These are phyloP conservation scores for Chloropsis cyanopogon DNA, from an alignment of 2,113 vertebrate species.

Conservation along the genomic window DNA sequence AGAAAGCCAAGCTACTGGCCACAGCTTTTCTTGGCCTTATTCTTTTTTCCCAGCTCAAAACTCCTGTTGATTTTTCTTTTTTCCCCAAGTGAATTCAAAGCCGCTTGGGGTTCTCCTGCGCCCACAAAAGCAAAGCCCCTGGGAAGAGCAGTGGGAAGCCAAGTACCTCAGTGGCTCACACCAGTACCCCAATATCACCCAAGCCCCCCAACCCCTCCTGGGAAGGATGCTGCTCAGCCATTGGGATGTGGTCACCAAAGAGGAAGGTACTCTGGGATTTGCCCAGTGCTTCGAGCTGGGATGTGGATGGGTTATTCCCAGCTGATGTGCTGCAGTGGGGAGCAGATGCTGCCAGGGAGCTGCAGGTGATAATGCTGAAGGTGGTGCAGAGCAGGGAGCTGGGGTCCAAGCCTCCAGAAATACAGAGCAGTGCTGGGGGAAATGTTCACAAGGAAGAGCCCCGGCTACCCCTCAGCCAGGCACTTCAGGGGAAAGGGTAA, in stretches of 20 bases:
- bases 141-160: neutral
- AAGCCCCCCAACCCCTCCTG: neutral
- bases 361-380: accelerated
- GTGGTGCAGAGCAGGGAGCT: accelerated
- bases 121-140: neutral
- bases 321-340: neutral
- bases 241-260: accelerated
- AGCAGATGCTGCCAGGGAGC: neutral
- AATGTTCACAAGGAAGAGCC: neutral
- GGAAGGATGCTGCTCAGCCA: neutral
- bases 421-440: accelerated
- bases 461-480: neutral
- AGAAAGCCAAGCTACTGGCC: neutral
- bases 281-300: neutral
- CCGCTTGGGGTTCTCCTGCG: neutral
- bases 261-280: neutral
- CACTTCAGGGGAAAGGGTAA: neutral
- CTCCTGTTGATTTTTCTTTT: neutral
- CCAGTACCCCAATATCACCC: accelerated
- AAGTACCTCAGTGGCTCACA: neutral
- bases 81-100: neutral
- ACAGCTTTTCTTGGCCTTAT: neutral
- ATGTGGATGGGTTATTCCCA: neutral
- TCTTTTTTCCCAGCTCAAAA: neutral
- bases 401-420: accelerated